Percentiles rank a stretch among this genome's conserved stretches.
Evolutionary conservation across 2,888 invertebrate genomes (phyloP).

Genomic region (Ypsolopha sequella): DNA sequence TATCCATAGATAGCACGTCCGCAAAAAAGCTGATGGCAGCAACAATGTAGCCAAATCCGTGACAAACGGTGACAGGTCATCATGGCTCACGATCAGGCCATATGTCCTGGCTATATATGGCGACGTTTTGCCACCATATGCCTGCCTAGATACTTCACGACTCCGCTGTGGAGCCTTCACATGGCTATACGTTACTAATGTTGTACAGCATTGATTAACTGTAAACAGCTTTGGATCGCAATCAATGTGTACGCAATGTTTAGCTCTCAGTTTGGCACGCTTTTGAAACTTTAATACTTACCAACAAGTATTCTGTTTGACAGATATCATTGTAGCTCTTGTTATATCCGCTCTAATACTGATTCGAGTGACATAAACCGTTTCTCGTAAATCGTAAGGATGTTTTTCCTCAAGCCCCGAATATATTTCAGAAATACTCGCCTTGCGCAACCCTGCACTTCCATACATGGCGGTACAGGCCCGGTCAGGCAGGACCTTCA

Average conservation of each 20-base stretch:
- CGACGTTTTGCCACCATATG: constrained; percentile 56
- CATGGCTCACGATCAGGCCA: constrained; percentile 24
- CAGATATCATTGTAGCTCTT: too few species aligned
- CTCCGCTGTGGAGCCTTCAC: constrained; percentile 29
- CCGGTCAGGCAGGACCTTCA: constrained; percentile 52
- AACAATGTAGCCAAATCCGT: constrained; percentile 26
- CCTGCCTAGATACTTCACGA: constrained; percentile 10
- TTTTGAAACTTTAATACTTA: too few species aligned
- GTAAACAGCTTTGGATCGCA: constrained; percentile 40
- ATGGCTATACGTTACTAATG: constrained; percentile 35
- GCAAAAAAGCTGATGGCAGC: constrained; percentile 5
- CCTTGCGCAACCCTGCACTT: constrained; percentile 51
- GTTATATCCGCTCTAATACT: too few species aligned
- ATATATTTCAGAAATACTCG: constrained; percentile 13
- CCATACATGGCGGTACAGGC: constrained; percentile 47
- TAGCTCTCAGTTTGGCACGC: constrained; percentile 4
- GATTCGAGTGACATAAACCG: too few species aligned
- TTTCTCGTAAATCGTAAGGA: background rate
- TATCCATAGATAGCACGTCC: too few species aligned
- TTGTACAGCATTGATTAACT: constrained; percentile 46
- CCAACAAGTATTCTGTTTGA: too few species aligned
- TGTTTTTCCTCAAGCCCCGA: background rate
- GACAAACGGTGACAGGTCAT: constrained; percentile 29
- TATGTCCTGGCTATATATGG: constrained; percentile 48
- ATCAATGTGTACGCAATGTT: constrained; percentile 32